These are phyloP conservation scores for Diabrotica undecimpunctata DNA, from an alignment of 1,140 invertebrate species.

Conservation along the genomic window DNA sequence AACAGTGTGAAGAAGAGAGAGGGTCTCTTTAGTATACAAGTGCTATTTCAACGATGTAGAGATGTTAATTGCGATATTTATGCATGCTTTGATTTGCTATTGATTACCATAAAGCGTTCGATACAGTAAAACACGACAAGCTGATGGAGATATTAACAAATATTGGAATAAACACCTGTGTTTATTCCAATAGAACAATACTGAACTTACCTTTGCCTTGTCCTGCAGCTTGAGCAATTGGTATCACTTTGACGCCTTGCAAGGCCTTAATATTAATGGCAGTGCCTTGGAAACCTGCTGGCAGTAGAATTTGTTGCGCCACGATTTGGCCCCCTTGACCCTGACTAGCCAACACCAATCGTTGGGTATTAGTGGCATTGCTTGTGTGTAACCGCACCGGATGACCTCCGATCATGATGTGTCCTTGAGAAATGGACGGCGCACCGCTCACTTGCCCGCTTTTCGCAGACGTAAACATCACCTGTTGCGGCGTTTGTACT, in stretches of 20 bases:
- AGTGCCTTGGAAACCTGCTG: constrained; percentile 53
- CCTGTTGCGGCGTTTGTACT: constrained; percentile 24
- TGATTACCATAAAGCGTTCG: too few relatives aligned
- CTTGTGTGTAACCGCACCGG: constrained; percentile 42
- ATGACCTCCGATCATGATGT: constrained; percentile 48
- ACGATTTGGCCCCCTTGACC: constrained; percentile 50
- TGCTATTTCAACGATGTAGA: too few relatives aligned
- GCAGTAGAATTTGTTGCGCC: constrained; percentile 56
- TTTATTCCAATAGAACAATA: too few relatives aligned
- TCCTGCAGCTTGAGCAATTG: constrained; percentile 46
- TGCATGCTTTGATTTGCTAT: too few relatives aligned
- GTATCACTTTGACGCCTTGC: constrained; percentile 67
- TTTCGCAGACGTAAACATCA: constrained; percentile 20
- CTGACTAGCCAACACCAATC: constrained; percentile 62
- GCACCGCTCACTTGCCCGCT: constrained; percentile 5
- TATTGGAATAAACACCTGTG: too few relatives aligned
- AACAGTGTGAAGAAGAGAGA: too few relatives aligned
- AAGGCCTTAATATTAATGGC: constrained; percentile 64
- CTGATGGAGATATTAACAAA: too few relatives aligned
- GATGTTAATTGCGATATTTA: too few relatives aligned
- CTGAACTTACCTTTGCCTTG: constrained; percentile 38
- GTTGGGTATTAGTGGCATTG: constrained; percentile 44
- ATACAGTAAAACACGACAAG: too few relatives aligned
- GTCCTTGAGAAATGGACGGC: constrained; percentile 26
- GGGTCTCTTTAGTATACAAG: too few relatives aligned